Evolutionary conservation across 2,888 invertebrate species (phyloP), one percentile per base, ranked within the genome.

Genomic region (Cyclophora albipunctata): DNA sequence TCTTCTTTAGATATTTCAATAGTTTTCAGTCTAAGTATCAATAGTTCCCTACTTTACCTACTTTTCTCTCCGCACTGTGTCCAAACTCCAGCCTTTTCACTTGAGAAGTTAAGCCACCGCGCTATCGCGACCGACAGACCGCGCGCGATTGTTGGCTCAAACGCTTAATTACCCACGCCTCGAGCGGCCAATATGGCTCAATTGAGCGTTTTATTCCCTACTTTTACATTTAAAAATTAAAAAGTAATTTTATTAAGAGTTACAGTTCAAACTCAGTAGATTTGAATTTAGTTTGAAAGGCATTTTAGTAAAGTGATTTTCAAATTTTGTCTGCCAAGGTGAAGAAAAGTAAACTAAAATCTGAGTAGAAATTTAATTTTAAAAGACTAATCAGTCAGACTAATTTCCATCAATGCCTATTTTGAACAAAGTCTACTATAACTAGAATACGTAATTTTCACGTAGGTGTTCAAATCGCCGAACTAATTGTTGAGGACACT

Each of bases 91-190:
- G 71, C 64, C 70, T 72, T 71, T 73, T 66, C 69, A 68, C 64
- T 71, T 64, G 69, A 73, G 67, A 63, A 72, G 71, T 73, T 77
- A 78, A 78, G 76, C 73, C 65, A 62, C 52, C 55, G 56, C 62
- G 67, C 74, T 79, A 79, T 79, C 78, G 74, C 63, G 53, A 54
- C 65, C 59, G 69, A 68, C 78, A 72, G 73, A 69, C 72, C 70
- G 62, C 67, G 59, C 55, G 61, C 72, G 71, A 73, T 75, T 78
- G 78, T 78, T 79, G 71, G 75, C 71, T 74, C 71, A 71, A 78
- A 69, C 70, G 73, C 72, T 78, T 78, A 80, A 80, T 81, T 80
- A 78, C 69, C 67, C 66, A 65, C 58, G 66, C 66, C 64, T 72
- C 63, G 67, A 66, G 64, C 37, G 4, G 6, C 7, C 66, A 67